Base-by-base conservation (phyloP, 2,797 vertebrate genomes). In the Sebastes baramenuke region DNA sequence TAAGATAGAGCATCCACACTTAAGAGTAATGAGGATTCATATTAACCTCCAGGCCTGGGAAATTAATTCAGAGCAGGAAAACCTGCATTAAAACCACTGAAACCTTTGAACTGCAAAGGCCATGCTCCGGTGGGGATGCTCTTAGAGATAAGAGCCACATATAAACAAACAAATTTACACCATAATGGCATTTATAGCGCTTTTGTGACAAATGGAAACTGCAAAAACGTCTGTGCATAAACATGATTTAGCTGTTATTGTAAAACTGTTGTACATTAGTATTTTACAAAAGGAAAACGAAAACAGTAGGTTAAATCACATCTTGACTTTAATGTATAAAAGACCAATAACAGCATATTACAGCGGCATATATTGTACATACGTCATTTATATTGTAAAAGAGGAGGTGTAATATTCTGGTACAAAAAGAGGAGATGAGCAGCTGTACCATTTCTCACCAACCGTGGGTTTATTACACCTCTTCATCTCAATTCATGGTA, bases 311-410 rank as follows among this genome's bases (percentile, higher is more conserved):
- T 88, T 90, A 75, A 88, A 91, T 89, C 87, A 89, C 80, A 87
- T 71, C 36, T 80, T 75, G 77, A 87, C 80, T 93, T 93, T 91
- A 92, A 87, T 92, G 86, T 93, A 93, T 79, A 92, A 91, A 93
- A 90, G 77, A 86, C 71, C 56, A 79, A 71, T 58, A 79, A 85
- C 59, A 75, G 75, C 75, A 88, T 86, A 36, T 80, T 86, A 85
- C 83, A 86, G 84, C 76, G 58, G 82, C 67, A 81, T 78, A 81
- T 86, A 87, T 77, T 78, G 22, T 85, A 86, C 80, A 87, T 86
- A 85, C 73, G 81, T 87, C n/a, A 68, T 87, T 81, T 65, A 69
- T 77, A 74, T 29, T 67, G 70, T 76, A 80, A 75, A 90, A 75
- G 72, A 79, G 42, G 62, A 60, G 52, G 38, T 79, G 77, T 72